Base-by-base conservation (phyloP, 1,140 invertebrate species). In the Brachystomella parvula region DNA sequence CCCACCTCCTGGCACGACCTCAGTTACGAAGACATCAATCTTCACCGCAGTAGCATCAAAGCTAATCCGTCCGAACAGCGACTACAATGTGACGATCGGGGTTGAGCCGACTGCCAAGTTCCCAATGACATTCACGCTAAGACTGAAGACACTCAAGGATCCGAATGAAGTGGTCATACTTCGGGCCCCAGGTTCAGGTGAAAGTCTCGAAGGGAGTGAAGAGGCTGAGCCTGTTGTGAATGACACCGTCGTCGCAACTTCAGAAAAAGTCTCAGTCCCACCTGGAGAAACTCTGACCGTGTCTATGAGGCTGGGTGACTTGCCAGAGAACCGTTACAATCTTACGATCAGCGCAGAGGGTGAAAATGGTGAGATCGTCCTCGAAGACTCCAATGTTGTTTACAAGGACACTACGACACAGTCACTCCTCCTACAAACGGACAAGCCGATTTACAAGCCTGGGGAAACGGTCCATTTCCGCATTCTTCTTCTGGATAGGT, bases 391-490 rank as follows among this genome's bases (percentile, higher is more conserved):
- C 29, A 33, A 44, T 21, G 9, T 24, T 2, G 21, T 64, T 2
- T 26, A 3, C n/a, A 47, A 29, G n/a, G 49, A 64, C 2, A 26
- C n/a, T 32, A 66, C 59, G 47, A 17, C 57, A 21, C 30, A 59
- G 6, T 91, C 90, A 15, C 84, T 94, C 0, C 93, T 95, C 73
- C 85, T 96, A 66, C 93, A 97, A 77, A 95, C 92, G 0, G 94
- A 97, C 78, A 91, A 93, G 78, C 85, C 89, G 1, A 87, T 95
- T 63, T 97, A 97, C 76, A 90, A 94, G 75, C 92, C 92, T 0
- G 85, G 87, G 2, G 85, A 90, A 74, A 85, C 84, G 66, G 86
- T 96, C 15, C 83, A 87, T 74, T 96, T 94, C 75, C 83, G 93
- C 67, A 85, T 88, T n/a, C 79, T 97, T 33, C 82, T 89, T 29